Evolutionary conservation across 2,888 invertebrate genomes (phyloP).

Genomic region (Allolobophora icterica): DNA sequence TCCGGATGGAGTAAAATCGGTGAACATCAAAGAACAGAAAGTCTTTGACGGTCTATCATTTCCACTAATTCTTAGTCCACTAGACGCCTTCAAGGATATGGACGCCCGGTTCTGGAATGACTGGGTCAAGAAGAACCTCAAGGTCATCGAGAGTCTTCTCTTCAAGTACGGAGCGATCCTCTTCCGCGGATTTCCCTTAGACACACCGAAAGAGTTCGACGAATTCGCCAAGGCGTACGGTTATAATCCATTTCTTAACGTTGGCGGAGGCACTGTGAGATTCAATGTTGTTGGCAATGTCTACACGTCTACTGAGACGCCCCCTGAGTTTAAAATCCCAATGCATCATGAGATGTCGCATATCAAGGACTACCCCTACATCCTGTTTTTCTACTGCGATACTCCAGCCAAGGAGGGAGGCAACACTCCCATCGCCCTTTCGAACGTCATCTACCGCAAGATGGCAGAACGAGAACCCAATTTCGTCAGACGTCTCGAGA

Average conservation of each 20-base stretch:
- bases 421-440: conserved; percentile 53
- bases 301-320: neutral
- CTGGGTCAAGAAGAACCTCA: conserved; percentile 47
- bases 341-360: neutral
- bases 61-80: conserved; percentile 49
- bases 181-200: conserved; percentile 53
- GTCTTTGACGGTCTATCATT: conserved; percentile 48
- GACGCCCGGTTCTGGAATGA: neutral
- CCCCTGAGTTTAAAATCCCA: neutral
- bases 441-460: conserved; percentile 50
- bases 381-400: conserved; percentile 55
- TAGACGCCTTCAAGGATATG: neutral
- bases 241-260: too few relatives aligned
- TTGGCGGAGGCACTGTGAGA: too few relatives aligned
- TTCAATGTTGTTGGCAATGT: conserved; percentile 9
- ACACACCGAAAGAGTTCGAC: conserved; percentile 52
- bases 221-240: conserved; percentile 35
- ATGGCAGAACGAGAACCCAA: conserved; percentile 47
- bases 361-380: neutral
- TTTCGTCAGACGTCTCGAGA: conserved; percentile 51
- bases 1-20: neutral
- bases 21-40: conserved; percentile 46
- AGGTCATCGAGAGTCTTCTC: conserved; percentile 38
- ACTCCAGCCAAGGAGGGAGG: conserved; percentile 51
- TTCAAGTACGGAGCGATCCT: conserved; percentile 51